A percentile compares a stretch with the other conserved stretches of the same genome.
These are phyloP conservation scores for Caenorhabditis sp. DNA, from an alignment of 2,888 invertebrate genomes.

Conservation along the genomic window DNA sequence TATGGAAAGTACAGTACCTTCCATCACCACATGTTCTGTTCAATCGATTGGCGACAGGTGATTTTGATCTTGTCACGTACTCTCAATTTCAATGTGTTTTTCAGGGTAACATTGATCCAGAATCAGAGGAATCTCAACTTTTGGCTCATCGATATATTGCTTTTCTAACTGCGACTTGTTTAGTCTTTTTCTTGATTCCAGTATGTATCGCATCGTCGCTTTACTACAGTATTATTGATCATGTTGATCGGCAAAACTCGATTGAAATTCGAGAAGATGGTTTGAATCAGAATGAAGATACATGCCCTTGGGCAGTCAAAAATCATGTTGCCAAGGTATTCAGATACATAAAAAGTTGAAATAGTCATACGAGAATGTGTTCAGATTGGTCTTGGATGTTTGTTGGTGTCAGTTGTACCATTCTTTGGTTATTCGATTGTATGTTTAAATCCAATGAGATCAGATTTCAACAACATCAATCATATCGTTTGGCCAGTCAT, in stretches of 20 bases:
- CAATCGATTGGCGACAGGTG: conserved; percentile 59
- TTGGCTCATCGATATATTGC: conserved; percentile 54
- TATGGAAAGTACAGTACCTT: conserved; percentile 56
- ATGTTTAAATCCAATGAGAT: conserved; percentile 56
- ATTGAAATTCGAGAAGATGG: conserved; percentile 44
- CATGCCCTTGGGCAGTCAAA: conserved; percentile 52
- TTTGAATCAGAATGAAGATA: conserved; percentile 19
- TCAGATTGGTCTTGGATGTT: conserved; percentile 54
- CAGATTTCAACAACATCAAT: conserved; percentile 39
- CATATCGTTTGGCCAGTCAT: conserved; percentile 45
- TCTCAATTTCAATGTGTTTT: too few species aligned
- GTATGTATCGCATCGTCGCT: conserved; percentile 57
- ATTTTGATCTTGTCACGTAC: too few species aligned
- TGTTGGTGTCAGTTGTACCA: conserved; percentile 53
- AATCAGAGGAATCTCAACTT: conserved; percentile 17
- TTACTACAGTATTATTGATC: conserved; percentile 56
- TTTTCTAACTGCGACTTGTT: conserved; percentile 57
- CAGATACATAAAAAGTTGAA: neutral
- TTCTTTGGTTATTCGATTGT: conserved; percentile 56
- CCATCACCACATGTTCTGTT: conserved; percentile 51
- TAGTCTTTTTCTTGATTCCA: conserved; percentile 59
- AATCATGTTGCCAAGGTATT: conserved; percentile 51
- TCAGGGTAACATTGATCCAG: conserved; percentile 46
- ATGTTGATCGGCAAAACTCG: conserved; percentile 49
- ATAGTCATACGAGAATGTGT: neutral